Evolutionary conservation across 2,797 vertebrate species (phyloP), one percentile per base, ranked within the genome.

Genomic region (Chloroceryle amazona): DNA sequence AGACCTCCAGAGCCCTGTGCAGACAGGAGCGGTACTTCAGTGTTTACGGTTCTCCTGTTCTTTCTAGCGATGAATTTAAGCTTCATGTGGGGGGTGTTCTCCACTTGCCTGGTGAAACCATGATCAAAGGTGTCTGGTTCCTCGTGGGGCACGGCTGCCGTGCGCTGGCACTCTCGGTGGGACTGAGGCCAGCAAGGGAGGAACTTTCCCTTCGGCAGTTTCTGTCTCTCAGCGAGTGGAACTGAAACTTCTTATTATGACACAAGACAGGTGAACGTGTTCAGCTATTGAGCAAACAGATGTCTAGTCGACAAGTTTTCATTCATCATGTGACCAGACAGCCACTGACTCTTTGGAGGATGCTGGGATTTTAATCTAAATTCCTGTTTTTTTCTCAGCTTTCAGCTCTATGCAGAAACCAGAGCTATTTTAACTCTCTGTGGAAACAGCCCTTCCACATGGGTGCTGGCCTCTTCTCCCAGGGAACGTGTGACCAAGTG

Each of bases 81-180:
- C n/a, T 57, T 39, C 17, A 1, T 44, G 28, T 26, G 15, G 10
- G 42, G 17, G 2, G 26, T 4, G 42, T 5, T 20, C 37, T 33
- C 20, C 71, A 4, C 26, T 66, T 37, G 6, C 2, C 42, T 33
- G 49, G 29, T 62, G 49, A 25, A 25, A 44, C 29, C 20, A 1
- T 1, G 17, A 13, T 18, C 8, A 35, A 31, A 18, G 51, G 51
- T 17, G 9, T 13, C 42, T 4, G 4, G 6, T 33, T 41, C 73
- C 47, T 39, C 7, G 4, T 0, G 0, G 29, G 5, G 19, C 6
- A 1, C 0, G 14, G 20, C 51, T 33, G 51, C 33, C 1, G 2
- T 2, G 6, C 14, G 2, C 3, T 20, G 60, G 13, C 19, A 1
- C 54, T 41, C 6, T 37, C 52, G 17, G 25, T 0, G 25, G 52